A percentile compares a stretch with the other conserved stretches of the same genome.
phyloP scores from a whole-genome alignment of 2,113 vertebrate species.

The Anguilla rostrata region DNA sequence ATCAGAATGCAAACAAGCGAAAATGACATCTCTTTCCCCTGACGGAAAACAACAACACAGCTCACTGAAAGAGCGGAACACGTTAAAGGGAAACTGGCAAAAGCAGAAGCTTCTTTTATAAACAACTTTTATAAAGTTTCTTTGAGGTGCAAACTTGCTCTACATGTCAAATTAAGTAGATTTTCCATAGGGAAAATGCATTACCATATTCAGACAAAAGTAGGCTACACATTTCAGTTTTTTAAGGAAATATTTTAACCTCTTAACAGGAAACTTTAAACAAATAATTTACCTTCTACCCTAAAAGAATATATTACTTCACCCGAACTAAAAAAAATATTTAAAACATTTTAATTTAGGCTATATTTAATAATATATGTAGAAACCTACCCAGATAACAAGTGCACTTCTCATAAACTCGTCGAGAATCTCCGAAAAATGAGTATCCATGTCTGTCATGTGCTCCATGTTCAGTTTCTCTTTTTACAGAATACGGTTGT shows the following conservation, averaged over 20 bases:
- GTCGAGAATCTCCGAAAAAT: conserved; percentile 67
- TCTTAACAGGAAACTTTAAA: background rate
- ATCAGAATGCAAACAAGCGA: background rate
- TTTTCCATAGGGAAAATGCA: background rate
- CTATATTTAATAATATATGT: background rate
- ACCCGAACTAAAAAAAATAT: background rate
- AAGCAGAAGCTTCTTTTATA: conserved; percentile 14
- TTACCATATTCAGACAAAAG: background rate
- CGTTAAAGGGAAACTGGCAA: conserved; percentile 50
- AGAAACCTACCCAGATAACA: conserved; percentile 75
- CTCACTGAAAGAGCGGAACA: conserved; percentile 9
- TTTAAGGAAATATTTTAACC: background rate
- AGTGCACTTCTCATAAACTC: conserved; percentile 73
- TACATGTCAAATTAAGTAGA: conserved; percentile 21
- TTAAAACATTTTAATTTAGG: background rate
- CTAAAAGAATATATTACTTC: background rate
- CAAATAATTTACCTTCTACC: background rate
- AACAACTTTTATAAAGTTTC: background rate
- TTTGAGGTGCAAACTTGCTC: conserved; percentile 25
- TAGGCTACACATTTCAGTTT: background rate
- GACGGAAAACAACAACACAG: conserved; percentile 1
- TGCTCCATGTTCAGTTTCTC: conserved; percentile 3
- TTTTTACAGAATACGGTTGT: background rate
- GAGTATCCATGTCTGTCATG: conserved; percentile 63
- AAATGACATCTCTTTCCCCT: background rate